Conservation (phyloP, 2,888 invertebrate genomes). For the Frankliniella intonsa region DNA sequence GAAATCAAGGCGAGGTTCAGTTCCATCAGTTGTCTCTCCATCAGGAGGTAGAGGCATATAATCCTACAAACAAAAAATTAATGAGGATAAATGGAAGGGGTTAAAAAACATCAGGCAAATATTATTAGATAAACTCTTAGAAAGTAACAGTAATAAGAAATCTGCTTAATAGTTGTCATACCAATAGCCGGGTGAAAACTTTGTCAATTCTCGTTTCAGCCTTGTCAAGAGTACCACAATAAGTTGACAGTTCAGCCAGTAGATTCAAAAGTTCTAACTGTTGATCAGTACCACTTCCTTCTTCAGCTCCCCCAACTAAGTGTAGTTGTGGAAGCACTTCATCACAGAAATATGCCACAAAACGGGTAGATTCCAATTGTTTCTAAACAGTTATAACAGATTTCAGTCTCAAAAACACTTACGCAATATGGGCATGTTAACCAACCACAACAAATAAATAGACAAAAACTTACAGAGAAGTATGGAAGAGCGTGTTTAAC, state of each 20-base stretch:
- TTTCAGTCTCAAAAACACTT: neutral
- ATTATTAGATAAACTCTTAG: too few species aligned
- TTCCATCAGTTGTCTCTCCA: conserved; percentile 50
- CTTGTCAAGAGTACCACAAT: conserved; percentile 65
- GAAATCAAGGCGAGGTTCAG: conserved; percentile 79
- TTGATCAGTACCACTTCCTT: conserved; percentile 51
- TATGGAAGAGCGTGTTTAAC: conserved; percentile 78
- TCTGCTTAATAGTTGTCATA: conserved; percentile 46
- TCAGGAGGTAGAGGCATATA: conserved; percentile 84
- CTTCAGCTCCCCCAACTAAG: neutral
- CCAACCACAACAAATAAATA: neutral
- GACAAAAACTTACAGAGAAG: conserved; percentile 71
- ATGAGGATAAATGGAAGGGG: conserved; percentile 17
- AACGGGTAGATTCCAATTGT: conserved; percentile 76
- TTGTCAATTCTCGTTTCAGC: conserved; percentile 67
- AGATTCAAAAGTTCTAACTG: conserved; percentile 78
- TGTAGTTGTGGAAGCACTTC: conserved; percentile 65
- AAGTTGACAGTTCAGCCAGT: conserved; percentile 77
- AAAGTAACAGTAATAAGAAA: conserved; percentile 37
- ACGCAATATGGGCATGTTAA: too few species aligned
- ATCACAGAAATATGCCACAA: conserved; percentile 77
- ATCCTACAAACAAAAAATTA: conserved; percentile 52
- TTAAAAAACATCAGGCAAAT: conserved; percentile 27
- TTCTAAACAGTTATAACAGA: neutral
- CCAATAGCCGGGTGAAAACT: conserved; percentile 73